Evolutionary conservation across 2,113 vertebrate species (phyloP).

Genomic region (Microcebus murinus): DNA sequence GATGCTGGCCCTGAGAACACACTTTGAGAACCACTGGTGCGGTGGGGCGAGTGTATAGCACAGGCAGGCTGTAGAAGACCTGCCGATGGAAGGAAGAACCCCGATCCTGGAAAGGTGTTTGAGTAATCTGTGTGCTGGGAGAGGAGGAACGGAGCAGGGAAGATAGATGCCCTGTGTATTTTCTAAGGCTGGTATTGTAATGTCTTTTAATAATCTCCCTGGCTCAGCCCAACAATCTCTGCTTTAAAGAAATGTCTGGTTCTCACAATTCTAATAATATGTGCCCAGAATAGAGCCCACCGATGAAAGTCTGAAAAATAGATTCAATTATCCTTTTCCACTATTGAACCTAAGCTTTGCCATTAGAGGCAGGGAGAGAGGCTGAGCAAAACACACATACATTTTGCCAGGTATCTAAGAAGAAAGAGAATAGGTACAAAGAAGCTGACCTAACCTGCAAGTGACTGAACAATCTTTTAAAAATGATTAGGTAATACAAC

Average conservation of each 20-base stretch:
- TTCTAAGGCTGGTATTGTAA: conserved; percentile 36
- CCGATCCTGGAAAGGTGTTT: neutral
- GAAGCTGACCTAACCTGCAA: neutral
- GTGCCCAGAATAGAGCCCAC: conserved; percentile 39
- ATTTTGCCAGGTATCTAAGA: conserved; percentile 26
- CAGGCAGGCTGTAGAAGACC: neutral
- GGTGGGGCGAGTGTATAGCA: neutral
- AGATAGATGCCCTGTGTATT: conserved; percentile 26
- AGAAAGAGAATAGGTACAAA: conserved; percentile 32
- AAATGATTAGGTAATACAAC: conserved; percentile 4
- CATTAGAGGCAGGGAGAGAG: conserved; percentile 40
- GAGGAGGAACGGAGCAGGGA: neutral
- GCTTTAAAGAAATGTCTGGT: conserved; percentile 29
- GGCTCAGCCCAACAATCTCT: conserved; percentile 25
- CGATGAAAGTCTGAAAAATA: conserved; percentile 42
- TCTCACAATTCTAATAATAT: conserved; percentile 54
- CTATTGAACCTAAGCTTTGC: conserved; percentile 36
- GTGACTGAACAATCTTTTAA: neutral
- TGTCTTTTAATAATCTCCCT: conserved; percentile 63
- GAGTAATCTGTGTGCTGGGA: neutral
- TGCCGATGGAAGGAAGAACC: neutral
- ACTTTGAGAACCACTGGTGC: neutral
- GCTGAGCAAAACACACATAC: neutral
- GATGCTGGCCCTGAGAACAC: too few species aligned
- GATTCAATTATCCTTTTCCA: conserved; percentile 15